Evolutionary conservation across 2,797 vertebrate species (phyloP), one percentile per base, ranked within the genome.

Genomic region (Parotocinclus haroldoi): DNA sequence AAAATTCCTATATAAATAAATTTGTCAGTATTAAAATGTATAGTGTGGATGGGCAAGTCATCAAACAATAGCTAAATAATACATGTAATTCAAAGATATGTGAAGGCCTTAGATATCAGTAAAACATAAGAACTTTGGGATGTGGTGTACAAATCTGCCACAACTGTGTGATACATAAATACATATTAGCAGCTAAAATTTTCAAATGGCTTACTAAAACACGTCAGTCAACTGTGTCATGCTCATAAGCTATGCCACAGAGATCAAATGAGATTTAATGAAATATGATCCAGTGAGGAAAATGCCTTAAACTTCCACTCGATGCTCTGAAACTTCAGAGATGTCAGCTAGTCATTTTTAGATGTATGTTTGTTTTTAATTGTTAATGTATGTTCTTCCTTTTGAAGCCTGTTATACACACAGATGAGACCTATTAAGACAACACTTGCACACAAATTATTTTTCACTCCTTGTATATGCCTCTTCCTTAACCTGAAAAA

Each of bases 351-450:
- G 56, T 69, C 72, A 63, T 44, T 48, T 69, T 72, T 54, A 2
- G 5, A 27, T 27, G 5, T 27, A 27, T 27, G 5, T 60, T 44
- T 48, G n/a, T n/a, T n/a, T n/a, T n/a, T n/a, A n/a, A n/a, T n/a
- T n/a, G n/a, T 64, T 27, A 66, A 50, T 36, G 48, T 53, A 12
- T 9, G 14, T 39, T 46, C 48, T 64, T 55, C 58, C 54, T 56
- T 58, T 76, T 60, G 61, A 37, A 16, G 78, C 16, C 52, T 68
- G 61, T 55, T 68, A 76, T 80, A 74, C 39, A 64, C 67, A 75
- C 66, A 85, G 76, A 82, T 78, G 82, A 76, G 72, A 76, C 68
- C 80, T 60, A 85, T 83, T 80, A 79, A 77, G 69, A 78, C 69
- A 72, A 78, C 58, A 78, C 51, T 63, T 10, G 72, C 76, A 80